Conservation (phyloP, 2,888 invertebrate genomes). For the Amphiduros pacificus region DNA sequence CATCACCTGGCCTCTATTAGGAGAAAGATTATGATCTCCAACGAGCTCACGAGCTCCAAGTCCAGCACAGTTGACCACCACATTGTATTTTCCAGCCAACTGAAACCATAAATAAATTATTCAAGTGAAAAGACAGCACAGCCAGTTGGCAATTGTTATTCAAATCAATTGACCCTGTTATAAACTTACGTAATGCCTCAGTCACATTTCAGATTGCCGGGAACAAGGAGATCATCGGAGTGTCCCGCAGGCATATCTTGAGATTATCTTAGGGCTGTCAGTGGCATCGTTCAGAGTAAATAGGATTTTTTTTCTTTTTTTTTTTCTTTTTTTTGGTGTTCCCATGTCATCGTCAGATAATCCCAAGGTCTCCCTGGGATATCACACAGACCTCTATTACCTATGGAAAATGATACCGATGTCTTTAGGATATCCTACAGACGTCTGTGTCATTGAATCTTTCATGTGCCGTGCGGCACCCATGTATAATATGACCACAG, state of each 20-base stretch:
- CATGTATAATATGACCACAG: too few relatives aligned
- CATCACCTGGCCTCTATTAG: slow-evolving; percentile 58
- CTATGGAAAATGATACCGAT: neutral
- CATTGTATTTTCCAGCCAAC: slow-evolving; percentile 57
- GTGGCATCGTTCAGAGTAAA: neutral
- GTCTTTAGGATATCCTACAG: too few relatives aligned
- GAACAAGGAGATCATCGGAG: too few relatives aligned
- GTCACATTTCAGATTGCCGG: neutral
- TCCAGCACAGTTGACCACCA: slow-evolving; percentile 62
- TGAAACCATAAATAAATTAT: slow-evolving; percentile 26
- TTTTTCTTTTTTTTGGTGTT: neutral
- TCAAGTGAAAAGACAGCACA: neutral
- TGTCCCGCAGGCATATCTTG: neutral
- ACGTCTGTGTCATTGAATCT: too few relatives aligned
- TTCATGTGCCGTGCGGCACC: too few relatives aligned
- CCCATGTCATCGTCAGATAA: neutral
- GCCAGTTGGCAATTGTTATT: neutral
- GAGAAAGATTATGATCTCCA: slow-evolving; percentile 54
- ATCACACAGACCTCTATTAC: neutral
- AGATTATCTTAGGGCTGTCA: neutral
- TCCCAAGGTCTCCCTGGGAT: neutral
- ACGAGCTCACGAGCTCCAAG: slow-evolving; percentile 55
- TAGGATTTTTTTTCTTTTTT: neutral
- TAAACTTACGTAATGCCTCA: neutral
- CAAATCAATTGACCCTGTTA: too few relatives aligned